Conservation (phyloP, 2,113 vertebrate genomes). For the Cyprinodon tularosa region DNA sequence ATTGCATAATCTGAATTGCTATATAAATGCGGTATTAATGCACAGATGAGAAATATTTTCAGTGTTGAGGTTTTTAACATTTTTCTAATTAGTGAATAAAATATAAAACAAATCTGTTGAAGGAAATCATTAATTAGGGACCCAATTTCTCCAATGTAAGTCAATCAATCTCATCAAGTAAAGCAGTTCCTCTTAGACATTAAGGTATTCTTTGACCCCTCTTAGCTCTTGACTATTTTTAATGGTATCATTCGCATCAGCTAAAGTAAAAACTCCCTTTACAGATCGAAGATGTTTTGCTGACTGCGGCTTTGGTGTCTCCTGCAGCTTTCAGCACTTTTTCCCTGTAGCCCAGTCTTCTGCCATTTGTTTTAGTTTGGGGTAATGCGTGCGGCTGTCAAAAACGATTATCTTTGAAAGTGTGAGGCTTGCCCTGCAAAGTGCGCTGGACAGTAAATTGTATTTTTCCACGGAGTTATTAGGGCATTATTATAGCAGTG, state of each 20-base stretch:
- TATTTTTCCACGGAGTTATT: constrained; percentile 70
- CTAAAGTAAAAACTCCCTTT: not conserved
- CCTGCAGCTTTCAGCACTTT: constrained; percentile 30
- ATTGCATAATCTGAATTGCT: too few species aligned
- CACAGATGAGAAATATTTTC: too few species aligned
- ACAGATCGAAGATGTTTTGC: constrained; percentile 7
- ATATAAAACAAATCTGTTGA: too few species aligned
- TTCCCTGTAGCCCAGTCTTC: constrained; percentile 35
- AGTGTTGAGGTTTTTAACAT: too few species aligned
- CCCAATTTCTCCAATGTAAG: too few species aligned
- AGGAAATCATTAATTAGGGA: too few species aligned
- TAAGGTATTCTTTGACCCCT: not conserved
- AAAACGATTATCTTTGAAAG: constrained; percentile 52
- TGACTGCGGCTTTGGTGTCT: constrained; percentile 38
- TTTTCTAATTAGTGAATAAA: too few species aligned
- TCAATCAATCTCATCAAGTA: too few species aligned
- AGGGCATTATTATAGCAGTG: constrained; percentile 51
- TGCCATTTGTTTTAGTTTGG: constrained; percentile 68
- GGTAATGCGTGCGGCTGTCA: constrained; percentile 64
- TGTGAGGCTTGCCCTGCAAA: constrained; percentile 33
- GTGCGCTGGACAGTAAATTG: constrained; percentile 54
- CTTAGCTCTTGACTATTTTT: not conserved
- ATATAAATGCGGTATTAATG: too few species aligned
- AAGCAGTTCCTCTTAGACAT: too few species aligned
- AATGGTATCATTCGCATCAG: not conserved